A percentile compares a stretch with the other conserved stretches of the same genome.
Conservation (phyloP, 2,888 invertebrate genomes). For the Limnephilus marmoratus region DNA sequence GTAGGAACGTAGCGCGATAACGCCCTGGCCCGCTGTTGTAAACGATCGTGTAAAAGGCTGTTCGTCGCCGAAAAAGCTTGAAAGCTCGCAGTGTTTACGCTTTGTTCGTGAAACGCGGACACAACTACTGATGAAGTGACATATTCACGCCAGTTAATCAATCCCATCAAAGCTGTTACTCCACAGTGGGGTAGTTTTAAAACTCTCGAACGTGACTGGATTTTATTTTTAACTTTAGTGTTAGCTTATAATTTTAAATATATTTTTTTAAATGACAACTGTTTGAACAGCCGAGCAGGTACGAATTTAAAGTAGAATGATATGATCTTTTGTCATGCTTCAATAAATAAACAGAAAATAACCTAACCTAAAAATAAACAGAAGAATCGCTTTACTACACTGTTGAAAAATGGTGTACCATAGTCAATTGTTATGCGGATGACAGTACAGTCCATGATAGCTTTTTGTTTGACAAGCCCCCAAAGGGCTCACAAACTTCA, state of each 20-base stretch:
- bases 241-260: background rate
- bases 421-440: too few species aligned
- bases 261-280: background rate
- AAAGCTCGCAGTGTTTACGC: background rate
- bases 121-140: conserved; percentile 16
- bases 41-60: conserved; percentile 9
- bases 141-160: conserved; percentile 15
- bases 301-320: too few species aligned
- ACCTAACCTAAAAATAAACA: too few species aligned
- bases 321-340: too few species aligned
- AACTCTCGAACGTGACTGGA: background rate
- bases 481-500: too few species aligned
- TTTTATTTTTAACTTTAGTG: background rate
- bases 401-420: too few species aligned
- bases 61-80: background rate
- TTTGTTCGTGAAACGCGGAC: background rate
- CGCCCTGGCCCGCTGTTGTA: background rate
- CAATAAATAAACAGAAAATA: too few species aligned
- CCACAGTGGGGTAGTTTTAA: background rate
- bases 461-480: too few species aligned
- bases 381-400: too few species aligned
- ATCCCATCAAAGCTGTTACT: background rate
- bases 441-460: too few species aligned
- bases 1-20: background rate
- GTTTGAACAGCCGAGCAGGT: background rate